Evolutionary conservation across 2,888 invertebrate species (phyloP), one percentile per base, ranked within the genome.

Genomic region (Pheosia gnoma): DNA sequence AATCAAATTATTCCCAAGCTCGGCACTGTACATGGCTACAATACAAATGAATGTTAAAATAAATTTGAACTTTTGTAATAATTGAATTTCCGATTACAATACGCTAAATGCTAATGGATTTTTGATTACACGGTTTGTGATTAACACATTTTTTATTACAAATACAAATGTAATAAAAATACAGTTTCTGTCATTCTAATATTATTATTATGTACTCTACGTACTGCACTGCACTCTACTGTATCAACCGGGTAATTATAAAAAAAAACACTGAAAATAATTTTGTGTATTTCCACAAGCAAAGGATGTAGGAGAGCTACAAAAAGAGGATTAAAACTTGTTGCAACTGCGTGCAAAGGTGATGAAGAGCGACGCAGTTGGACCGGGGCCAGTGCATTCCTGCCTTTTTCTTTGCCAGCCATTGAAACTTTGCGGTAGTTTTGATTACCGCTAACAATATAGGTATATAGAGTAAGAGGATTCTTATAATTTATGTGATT

Each of bases 281-380:
- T 6, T 4, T 41, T 43, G n/a, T n/a, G n/a, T 47, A 47, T 47
- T 47, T 47, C 11, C n/a, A 11, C 11, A 47, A 47, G 47, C 47
- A 47, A 47, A 47, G 47, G 47, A n/a, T 61, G 61, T 47, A 43
- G 68, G 68, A 68, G 60, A 69, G n/a, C 74, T 75, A 66, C 65
- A 75, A 80, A 77, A 78, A 78, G 74, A 79, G 77, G 71, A 74
- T 75, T 71, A 81, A 83, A 84, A 88, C 88, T 87, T 88, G 88
- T 88, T 88, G 87, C 87, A 71, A 84, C 69, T 25, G 80, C 72
- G 77, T 75, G 71, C 72, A 73, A 80, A 75, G 78, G 79, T 81
- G 84, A 85, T 83, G 84, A 81, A 82, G 83, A 78, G 77, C 77
- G 79, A 78, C 82, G 75, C 66, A 67, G 63, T 82, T 88, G 88